These are phyloP conservation scores for Gastrophysa polygoni DNA, from an alignment of 2,888 invertebrate genomes.

Conservation along the genomic window DNA sequence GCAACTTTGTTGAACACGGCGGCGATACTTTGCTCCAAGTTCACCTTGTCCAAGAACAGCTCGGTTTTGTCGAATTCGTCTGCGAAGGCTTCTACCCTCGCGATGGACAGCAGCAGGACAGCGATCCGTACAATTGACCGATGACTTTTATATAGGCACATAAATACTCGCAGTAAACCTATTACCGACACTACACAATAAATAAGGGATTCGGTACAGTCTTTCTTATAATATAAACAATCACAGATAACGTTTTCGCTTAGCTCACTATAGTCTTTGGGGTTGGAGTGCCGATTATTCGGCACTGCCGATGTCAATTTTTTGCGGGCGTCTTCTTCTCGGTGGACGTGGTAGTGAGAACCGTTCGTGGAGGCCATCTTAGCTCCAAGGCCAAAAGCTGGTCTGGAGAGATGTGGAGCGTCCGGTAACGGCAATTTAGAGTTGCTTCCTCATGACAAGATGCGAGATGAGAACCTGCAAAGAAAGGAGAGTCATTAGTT, in stretches of 20 bases:
- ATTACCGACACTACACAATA: slow-evolving; percentile 41
- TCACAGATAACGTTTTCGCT: slow-evolving; percentile 44
- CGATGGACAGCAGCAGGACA: slow-evolving; percentile 26
- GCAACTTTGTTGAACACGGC: slow-evolving; percentile 74
- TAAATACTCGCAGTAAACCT: slow-evolving; percentile 51
- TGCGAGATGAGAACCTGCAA: slow-evolving; percentile 25
- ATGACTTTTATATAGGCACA: slow-evolving; percentile 52
- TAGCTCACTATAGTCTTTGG: slow-evolving; percentile 17
- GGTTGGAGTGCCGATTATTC: not conserved
- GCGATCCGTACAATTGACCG: slow-evolving; percentile 42
- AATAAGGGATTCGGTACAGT: slow-evolving; percentile 38
- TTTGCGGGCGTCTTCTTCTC: slow-evolving; percentile 13
- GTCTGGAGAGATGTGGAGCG: not conserved
- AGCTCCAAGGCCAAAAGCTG: slow-evolving; percentile 19
- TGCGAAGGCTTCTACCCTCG: slow-evolving; percentile 39
- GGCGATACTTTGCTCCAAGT: slow-evolving; percentile 69
- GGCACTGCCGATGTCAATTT: slow-evolving; percentile 22
- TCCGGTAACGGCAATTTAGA: slow-evolving; percentile 5
- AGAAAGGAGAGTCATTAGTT: slow-evolving; percentile 16
- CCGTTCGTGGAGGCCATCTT: slow-evolving; percentile 24
- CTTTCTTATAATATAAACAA: slow-evolving; percentile 42
- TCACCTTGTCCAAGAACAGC: slow-evolving; percentile 64
- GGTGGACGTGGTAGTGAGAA: slow-evolving; percentile 22
- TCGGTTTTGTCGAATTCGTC: slow-evolving; percentile 56
- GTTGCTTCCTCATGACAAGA: slow-evolving; percentile 13